Percentiles rank a stretch among this genome's conserved stretches.
phyloP scores from a whole-genome alignment of 1,140 invertebrate genomes.

The Drosophila paulistorum region DNA sequence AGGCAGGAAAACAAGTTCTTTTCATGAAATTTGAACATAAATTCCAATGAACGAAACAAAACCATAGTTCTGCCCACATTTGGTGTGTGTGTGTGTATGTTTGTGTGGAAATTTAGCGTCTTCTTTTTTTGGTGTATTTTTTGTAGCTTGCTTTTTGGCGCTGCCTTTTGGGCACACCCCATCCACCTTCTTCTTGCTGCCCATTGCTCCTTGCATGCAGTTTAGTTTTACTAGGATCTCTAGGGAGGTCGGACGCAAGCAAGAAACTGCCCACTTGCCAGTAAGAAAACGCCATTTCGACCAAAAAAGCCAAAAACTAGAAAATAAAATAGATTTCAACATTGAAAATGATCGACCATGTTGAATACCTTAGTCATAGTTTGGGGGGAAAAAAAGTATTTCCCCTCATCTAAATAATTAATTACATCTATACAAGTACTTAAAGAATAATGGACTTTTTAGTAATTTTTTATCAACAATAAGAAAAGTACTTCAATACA shows the following conservation, averaged over 20 bases:
- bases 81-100: too few relatives aligned
- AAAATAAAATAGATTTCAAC: slow-evolving; percentile 52
- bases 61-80: slow-evolving; percentile 58
- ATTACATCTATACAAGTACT: too few relatives aligned
- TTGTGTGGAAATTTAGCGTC: not conserved
- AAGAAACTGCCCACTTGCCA: slow-evolving; percentile 59
- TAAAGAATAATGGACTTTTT: too few relatives aligned
- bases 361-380: slow-evolving; percentile 12
- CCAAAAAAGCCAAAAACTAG: slow-evolving; percentile 48
- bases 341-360: not conserved
- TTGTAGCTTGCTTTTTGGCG: slow-evolving; percentile 46
- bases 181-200: not conserved
- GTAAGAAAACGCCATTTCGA: slow-evolving; percentile 63
- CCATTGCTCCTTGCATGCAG: slow-evolving; percentile 50
- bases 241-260: slow-evolving; percentile 26
- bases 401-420: too few relatives aligned
- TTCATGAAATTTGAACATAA: slow-evolving; percentile 77
- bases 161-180: slow-evolving; percentile 12
- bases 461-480: too few relatives aligned
- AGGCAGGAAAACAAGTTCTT: slow-evolving; percentile 71
- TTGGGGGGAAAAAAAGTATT: too few relatives aligned
- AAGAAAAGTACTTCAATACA: too few relatives aligned
- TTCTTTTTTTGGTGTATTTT: slow-evolving; percentile 2
- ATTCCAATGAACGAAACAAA: slow-evolving; percentile 75
- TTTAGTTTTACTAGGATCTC: slow-evolving; percentile 64